These are phyloP conservation scores for Leptoclinus maculatus DNA, from an alignment of 2,797 vertebrate species.

Conservation along the genomic window DNA sequence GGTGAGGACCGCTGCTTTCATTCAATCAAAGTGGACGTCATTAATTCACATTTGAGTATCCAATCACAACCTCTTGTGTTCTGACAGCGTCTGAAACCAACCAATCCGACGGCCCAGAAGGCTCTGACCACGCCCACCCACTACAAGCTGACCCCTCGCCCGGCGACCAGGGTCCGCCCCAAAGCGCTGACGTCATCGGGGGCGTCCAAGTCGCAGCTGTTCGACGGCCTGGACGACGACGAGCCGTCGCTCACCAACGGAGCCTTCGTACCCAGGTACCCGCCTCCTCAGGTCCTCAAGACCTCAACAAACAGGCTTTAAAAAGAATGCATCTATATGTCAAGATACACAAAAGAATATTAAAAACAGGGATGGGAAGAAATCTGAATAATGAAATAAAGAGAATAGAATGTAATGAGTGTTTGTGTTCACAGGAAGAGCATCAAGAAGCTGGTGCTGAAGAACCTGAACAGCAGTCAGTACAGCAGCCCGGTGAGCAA, in stretches of 20 bases:
- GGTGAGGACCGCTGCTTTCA: slow-evolving; percentile 75
- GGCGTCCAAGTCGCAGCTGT: slow-evolving; percentile 93
- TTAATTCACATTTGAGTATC: no score
- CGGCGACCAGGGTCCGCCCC: slow-evolving; percentile 92
- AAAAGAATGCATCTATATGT: no score
- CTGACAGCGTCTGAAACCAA: slow-evolving; percentile 93
- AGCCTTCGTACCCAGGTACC: slow-evolving; percentile 93
- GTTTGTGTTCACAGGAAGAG: slow-evolving; percentile 87
- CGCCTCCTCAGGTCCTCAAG: no score
- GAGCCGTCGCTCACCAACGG: slow-evolving; percentile 91
- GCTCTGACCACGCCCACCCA: slow-evolving; percentile 95
- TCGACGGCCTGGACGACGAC: slow-evolving; percentile 95
- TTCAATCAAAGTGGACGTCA: no score
- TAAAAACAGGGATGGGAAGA: no score
- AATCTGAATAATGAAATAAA: no score
- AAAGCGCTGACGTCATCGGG: slow-evolving; percentile 91
- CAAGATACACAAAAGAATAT: no score
- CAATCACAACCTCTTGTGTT: slow-evolving; percentile 10
- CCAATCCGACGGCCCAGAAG: slow-evolving; percentile 97
- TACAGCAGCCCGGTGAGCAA: slow-evolving; percentile 87
- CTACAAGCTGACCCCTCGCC: slow-evolving; percentile 95
- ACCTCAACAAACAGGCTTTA: no score
- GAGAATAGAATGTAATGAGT: neutral
- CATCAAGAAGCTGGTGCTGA: slow-evolving; percentile 97
- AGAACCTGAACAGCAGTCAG: slow-evolving; percentile 92